phyloP scores from a whole-genome alignment of 2,888 invertebrate genomes.

The Metellina segmentata region DNA sequence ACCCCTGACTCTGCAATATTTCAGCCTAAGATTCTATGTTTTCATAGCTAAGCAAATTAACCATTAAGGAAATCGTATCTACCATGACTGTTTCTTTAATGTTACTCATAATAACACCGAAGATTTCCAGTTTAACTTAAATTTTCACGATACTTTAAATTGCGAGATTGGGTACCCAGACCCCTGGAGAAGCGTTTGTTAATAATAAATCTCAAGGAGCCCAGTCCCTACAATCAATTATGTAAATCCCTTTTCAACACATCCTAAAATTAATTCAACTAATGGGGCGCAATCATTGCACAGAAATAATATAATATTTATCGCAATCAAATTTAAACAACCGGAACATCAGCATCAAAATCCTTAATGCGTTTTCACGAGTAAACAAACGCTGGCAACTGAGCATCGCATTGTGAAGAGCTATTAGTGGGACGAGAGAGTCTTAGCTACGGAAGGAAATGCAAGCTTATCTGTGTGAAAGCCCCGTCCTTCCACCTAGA shows the following conservation, averaged over 20 bases:
- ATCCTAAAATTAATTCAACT: neutral
- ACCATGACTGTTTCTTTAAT: too few species aligned
- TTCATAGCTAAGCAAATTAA: too few species aligned
- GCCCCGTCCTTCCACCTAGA: neutral
- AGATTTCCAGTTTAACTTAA: too few species aligned
- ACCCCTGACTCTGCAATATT: too few species aligned
- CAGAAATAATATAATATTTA: slow-evolving; percentile 5
- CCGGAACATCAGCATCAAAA: neutral
- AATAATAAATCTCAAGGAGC: too few species aligned
- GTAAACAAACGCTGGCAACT: neutral
- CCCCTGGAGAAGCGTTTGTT: neutral
- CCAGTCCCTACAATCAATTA: neutral
- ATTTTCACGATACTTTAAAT: neutral
- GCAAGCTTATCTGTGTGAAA: slow-evolving; percentile 14
- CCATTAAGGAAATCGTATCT: too few species aligned
- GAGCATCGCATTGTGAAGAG: slow-evolving; percentile 5
- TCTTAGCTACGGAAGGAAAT: slow-evolving; percentile 5
- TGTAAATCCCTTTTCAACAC: neutral
- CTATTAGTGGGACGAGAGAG: slow-evolving; percentile 5
- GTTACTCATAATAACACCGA: too few species aligned
- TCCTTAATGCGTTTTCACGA: slow-evolving; percentile 27
- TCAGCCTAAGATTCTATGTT: too few species aligned
- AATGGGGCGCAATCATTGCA: neutral
- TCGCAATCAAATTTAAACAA: slow-evolving; percentile 36
- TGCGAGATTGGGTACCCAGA: neutral